Base-by-base conservation (phyloP, 2,113 vertebrate species). In the Callorhinus ursinus region DNA sequence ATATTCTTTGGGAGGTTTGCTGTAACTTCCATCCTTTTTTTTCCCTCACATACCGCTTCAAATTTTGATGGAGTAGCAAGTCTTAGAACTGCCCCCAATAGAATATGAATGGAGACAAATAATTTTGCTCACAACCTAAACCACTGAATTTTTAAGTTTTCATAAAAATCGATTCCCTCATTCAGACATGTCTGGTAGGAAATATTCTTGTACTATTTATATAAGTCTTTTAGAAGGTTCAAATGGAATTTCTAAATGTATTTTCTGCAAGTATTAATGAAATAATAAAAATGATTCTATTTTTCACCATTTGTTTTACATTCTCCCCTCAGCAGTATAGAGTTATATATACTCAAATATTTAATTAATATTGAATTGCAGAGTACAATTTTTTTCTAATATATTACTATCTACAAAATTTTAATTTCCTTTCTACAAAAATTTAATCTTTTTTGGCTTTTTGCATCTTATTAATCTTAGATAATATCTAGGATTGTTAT, bases 251-350 rank as follows among this genome's bases (percentile, higher is more conserved):
- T 88, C 1, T 53, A 74, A 93, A 9, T 87, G 1, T 90, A 11
- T 79, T 87, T 96, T 74, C 59, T 53, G 82, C 15, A 61, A 21
- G 5, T 87, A 51, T 83, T 90, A 72, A 90, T 83, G 28, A 96
- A 55, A 59, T 72, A 61, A 76, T 88, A 95, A 76, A 89, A 74
- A 80, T 59, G 36, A 83, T 82, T 3, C 57, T 67, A 10, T 55
- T 92, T n/a, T 96, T 33, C 5, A 49, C 14, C 2, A 39, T 65
- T 89, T 81, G 80, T 13, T 59, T 95, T 67, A 80, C 1, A 72
- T 46, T 33, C 33, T 12, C 1, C 10, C 19, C 10, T 55, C 59
- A 87, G 65, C 2, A 63, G 57, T 42, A 57, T 26, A 74, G 7
- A 39, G 36, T 67, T 76, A 14, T 42, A 39, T 14, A 22, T 57